phyloP scores from a whole-genome alignment of 64 coral and sea anemone species.

The Orbicella faveolata region DNA sequence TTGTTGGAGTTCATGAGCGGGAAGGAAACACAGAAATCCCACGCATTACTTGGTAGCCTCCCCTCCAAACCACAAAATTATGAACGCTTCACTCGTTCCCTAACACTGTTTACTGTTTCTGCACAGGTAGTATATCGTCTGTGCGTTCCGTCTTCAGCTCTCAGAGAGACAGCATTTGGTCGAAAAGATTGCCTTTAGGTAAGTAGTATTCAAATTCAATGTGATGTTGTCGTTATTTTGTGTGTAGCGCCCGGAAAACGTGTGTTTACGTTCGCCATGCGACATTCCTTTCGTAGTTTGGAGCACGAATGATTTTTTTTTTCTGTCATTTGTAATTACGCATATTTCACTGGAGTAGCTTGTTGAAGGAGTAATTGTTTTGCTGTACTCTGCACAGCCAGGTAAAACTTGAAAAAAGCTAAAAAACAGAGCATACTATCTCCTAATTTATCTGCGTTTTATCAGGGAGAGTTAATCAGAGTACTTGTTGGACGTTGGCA shows the following conservation, averaged over 20 bases:
- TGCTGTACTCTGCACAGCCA: background rate
- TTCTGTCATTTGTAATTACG: background rate
- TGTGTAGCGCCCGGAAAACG: background rate
- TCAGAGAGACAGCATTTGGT: background rate
- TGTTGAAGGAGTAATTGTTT: background rate
- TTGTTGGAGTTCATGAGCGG: no score
- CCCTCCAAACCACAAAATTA: background rate
- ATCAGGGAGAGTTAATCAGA: background rate
- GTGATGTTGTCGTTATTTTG: background rate
- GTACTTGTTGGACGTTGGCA: background rate
- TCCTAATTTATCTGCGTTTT: background rate
- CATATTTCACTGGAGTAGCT: background rate
- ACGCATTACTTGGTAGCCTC: constrained; percentile 12
- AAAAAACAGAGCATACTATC: background rate
- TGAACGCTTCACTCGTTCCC: constrained; percentile 7
- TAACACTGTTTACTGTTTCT: constrained; percentile 28
- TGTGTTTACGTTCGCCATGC: background rate
- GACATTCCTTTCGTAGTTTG: background rate
- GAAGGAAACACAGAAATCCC: background rate
- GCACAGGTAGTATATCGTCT: background rate
- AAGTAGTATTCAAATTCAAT: background rate
- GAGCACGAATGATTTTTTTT: background rate
- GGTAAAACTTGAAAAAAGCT: background rate
- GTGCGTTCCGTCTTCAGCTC: background rate
- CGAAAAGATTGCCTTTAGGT: background rate